Base-by-base conservation (phyloP, 1,140 invertebrate genomes). In the Lepidurus apus region DNA sequence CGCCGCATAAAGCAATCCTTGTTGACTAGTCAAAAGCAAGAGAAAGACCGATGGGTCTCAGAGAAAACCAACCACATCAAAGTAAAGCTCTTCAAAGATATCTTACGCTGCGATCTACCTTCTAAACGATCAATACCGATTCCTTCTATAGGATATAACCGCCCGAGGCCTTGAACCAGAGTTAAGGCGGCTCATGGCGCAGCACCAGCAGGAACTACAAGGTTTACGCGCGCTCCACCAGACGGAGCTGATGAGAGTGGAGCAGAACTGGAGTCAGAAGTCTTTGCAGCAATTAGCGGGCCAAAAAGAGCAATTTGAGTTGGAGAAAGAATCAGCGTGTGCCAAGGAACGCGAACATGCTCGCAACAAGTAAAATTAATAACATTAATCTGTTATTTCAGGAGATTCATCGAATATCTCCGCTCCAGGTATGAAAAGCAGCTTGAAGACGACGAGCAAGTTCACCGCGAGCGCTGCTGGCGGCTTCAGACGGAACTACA, bases 101-200 rank as follows among this genome's bases (percentile, higher is more conserved):
- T 34, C 34, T 34, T 34, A 34, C 2, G 0, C 34, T 34, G 9
- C 5, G 13, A 65, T n/a, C 1, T 9, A 65, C 13, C 21, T 7
- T 65, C 53, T 65, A 7, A 17, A 17, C 21, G 13, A 7, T 0
- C 7, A 3, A 65, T 17, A 34, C 21, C 6, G 7, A 21, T 65
- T 65, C 17, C 42, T 74, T 42, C 44, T 24, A 24, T 74, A 81
- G 89, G 91, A 92, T 82, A 85, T 91, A 81, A 92, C 91, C 0
- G 90, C 92, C 1, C 91, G 91, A 82, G 90, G 91, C 9, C 83
- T 92, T n/a, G 91, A 92, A 82, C 88, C 90, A 3, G 91, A 92
- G 84, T 85, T 92, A 7, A 87, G 90, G 81, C 88, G 86, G 65
- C 91, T 92, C 88, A 87, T 89, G 47, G 85, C 86, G 10, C 85